A percentile compares a stretch with the other conserved stretches of the same genome.
These are phyloP conservation scores for human (Homo sapiens) DNA, from an alignment of 2,113 vertebrate genomes.

Conservation along the genomic window GRCh38 chr11:5140001-5140500, in stretches of 20 bases:
- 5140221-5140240: fast-evolving
- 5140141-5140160: neutral
- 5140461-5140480: neutral
- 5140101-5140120: neutral
- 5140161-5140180: neutral
- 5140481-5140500: neutral
- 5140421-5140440: neutral
- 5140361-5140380: neutral
- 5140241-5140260: neutral
- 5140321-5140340: neutral
- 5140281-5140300: no score
- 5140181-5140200: neutral
- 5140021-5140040: neutral
- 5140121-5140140: neutral
- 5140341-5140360: neutral
- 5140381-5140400: neutral
- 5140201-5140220: neutral
- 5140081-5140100: neutral
- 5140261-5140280: neutral
- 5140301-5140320: neutral
- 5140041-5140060: neutral
- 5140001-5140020: neutral
- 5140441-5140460: neutral
- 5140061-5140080: neutral
- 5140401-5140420: neutral